Percentiles rank a stretch among this genome's conserved stretches.
Conservation (phyloP, 2,888 invertebrate species). For the Macropis europaea region DNA sequence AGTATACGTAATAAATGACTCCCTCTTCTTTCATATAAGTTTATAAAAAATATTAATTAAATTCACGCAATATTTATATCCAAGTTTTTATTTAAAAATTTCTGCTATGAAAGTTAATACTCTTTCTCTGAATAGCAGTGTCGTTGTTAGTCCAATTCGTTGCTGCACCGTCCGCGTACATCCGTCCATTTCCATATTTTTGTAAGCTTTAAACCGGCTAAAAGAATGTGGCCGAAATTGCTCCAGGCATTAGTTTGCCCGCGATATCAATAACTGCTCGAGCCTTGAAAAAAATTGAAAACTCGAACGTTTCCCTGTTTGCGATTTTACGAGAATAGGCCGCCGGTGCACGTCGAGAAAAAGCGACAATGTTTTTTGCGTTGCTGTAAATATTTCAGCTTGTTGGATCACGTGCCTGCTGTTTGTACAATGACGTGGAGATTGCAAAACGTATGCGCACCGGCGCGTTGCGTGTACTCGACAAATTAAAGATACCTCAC, state of each 20-base stretch:
- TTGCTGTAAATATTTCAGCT: conserved; percentile 50
- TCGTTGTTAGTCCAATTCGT: too few relatives aligned
- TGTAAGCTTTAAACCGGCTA: neutral
- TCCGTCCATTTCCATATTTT: neutral
- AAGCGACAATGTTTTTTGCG: conserved; percentile 10
- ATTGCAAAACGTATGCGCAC: conserved; percentile 32
- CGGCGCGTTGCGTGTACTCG: conserved; percentile 11
- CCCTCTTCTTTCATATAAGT: too few relatives aligned
- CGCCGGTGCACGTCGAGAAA: neutral
- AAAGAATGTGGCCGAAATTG: neutral
- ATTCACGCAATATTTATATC: too few relatives aligned
- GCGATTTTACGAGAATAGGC: neutral
- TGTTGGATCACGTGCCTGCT: conserved; percentile 33
- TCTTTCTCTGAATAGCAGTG: too few relatives aligned
- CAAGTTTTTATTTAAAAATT: too few relatives aligned
- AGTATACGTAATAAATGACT: too few relatives aligned
- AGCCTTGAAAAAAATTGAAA: neutral
- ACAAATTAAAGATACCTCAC: conserved; percentile 55
- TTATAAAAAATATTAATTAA: too few relatives aligned
- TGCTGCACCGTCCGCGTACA: too few relatives aligned
- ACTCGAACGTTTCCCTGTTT: neutral
- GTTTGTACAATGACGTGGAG: conserved; percentile 37
- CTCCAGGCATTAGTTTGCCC: neutral
- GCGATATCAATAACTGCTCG: neutral
- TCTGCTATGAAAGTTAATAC: too few relatives aligned